Evolutionary conservation across 2,888 invertebrate genomes (phyloP), one percentile per base, ranked within the genome.

Genomic region (Scotopteryx bipunctaria): DNA sequence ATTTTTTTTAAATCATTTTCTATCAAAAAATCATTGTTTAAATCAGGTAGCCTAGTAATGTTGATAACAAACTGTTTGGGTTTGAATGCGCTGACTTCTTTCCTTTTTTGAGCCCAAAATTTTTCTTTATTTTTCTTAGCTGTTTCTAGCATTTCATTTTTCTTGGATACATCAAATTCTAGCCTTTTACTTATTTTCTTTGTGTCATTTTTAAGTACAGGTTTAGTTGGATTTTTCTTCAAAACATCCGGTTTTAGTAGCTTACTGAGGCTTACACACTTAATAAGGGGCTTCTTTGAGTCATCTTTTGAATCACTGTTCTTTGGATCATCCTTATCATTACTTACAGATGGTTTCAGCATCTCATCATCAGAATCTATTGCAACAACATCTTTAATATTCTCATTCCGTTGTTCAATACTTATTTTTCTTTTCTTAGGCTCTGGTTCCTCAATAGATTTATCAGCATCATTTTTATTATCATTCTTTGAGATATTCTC

Each of bases 251-350:
- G 80, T 66, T 81, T 86, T 1, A 88, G 67, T 59, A 90, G 67
- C 64, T 85, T 86, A 36, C 55, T 78, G 16, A 89, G 68, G 64
- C 75, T 85, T 5, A 90, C 83, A 82, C 87, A 87, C 68, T 88
- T 87, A 38, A 90, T 79, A 1, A 81, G 19, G 4, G 83, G 78
- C 58, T 71, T 82, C 40, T 4, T 14, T 8, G 59, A 27, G 13
- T 63, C 55, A 23, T 31, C 51, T 37, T 56, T 29, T 13, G 25
- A 13, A 40, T 5, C n/a, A 27, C 33, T 21, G n/a, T 0, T 21
- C 1, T 14, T 27, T 23, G 13, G 5, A 25, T 45, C n/a, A 2
- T 35, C 31, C n/a, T 17, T 17, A 38, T 15, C 9, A 25, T 38
- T 19, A n/a, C 17, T 32, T 32, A 42, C n/a, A 2, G 25, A 19